Base-by-base conservation (phyloP, 1,140 invertebrate species). In the Sarcophaga peregrina region DNA sequence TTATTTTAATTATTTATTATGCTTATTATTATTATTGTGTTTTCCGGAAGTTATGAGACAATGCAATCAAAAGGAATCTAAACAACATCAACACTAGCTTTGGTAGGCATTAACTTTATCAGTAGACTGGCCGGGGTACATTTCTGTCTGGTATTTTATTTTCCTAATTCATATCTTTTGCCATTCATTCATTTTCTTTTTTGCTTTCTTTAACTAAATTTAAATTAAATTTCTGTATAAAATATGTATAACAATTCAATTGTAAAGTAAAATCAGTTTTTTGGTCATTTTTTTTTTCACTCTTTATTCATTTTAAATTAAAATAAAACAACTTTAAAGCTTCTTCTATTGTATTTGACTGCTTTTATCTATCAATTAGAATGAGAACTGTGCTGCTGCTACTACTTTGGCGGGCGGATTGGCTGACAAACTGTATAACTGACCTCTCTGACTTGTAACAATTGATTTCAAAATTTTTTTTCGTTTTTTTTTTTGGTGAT, bases 161-260 rank as follows among this genome's bases (percentile, higher is more conserved):
- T 68, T 68, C 62, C 10, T 37, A 37, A 37, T 37, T 37, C 25
- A 37, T 37, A 5, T 62, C n/a, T 8, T 4, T 20, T 17, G 7
- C 8, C n/a, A 68, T 68, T 20, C 62, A 68, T 7, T 25, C 3
- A 20, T 68, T 68, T 20, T 20, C 20, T 68, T n/a, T 68, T 68
- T 68, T 15, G n/a, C n/a, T 37, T 37, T 37, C 25, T 37, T 37
- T 37, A 37, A 2, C 20, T 68, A 68, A 68, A 68, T 68, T 68
- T 68, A 68, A 68, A 68, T 68, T 68, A 20, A 68, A 68, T 68
- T 68, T 68, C 7, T n/a, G n/a, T n/a, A n/a, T n/a, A n/a, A n/a
- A n/a, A n/a, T n/a, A n/a, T 68, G 58, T 68, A 68, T 68, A 68
- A 68, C 58, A 68, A 68, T 68, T 68, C 58, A 68, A 68, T 68